Evolutionary conservation across 2,113 vertebrate species (phyloP), one percentile per base, ranked within the genome.

Genomic region (Bathybates hornii): DNA sequence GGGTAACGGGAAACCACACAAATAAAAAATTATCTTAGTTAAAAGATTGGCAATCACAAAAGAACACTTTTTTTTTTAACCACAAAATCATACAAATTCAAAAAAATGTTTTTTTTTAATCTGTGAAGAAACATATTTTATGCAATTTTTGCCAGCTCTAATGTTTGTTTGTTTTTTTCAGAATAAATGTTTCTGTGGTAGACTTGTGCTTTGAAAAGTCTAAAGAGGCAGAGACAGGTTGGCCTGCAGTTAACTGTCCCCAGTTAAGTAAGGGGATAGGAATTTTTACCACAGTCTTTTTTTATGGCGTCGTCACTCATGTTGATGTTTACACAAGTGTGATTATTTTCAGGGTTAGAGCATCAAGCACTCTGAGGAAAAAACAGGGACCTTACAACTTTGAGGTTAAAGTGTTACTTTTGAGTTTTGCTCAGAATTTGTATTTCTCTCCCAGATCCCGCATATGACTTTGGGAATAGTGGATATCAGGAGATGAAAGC

Each of bases 401-500:
- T 13, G 45, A n/a, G 24, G 19, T 29, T 21, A 32, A n/a, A 21
- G 27, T 52, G 4, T 12, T 34, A 9, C 48, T 50, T 78, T n/a
- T 29, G 29, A 13, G 73, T 78, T 78, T 45, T 50, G 14, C 1
- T 50, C 43, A 78, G 16, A 50, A 32, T 32, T 78, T 50, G 4
- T 0, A n/a, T 27, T 45, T 73, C 5, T 52, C 61, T 63, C 6
- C 6, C 32, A 97, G 95, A 95, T 29, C 88, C 93, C 3, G 80
- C 80, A 19, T 96, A 96, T 96, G 94, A 95, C 43, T 71, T 89
- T 2, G 94, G 96, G 2, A 96, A 82, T 54, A 93, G 76, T 96
- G 95, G 95, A 0, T 95, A 95, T 84, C 98, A 97, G 93, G 98
- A 99, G 94, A 93, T 98, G 95, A 98, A 98, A 92, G 98, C 98